Conservation (phyloP, 1,140 invertebrate species). For the Halesus radiatus region DNA sequence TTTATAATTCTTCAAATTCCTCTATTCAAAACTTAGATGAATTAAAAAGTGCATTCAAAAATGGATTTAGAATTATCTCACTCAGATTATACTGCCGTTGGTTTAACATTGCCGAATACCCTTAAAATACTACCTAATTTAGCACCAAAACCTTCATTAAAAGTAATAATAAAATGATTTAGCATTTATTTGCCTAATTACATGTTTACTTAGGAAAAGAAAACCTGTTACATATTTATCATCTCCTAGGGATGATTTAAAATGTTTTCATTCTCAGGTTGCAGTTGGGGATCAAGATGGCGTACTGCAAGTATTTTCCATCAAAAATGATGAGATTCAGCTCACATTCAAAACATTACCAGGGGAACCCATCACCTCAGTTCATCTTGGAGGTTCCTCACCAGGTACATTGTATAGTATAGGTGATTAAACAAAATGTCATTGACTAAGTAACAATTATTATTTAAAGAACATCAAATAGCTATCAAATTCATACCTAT, state of each 20-base stretch:
- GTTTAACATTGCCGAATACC: conserved; percentile 50
- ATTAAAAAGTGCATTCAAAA: too few species aligned
- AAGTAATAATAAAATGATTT: too few species aligned
- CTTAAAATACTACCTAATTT: conserved; percentile 47
- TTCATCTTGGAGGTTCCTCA: conserved; percentile 50
- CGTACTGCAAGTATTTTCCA: conserved; percentile 49
- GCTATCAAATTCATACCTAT: background rate
- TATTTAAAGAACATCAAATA: too few species aligned
- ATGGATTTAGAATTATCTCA: conserved; percentile 54
- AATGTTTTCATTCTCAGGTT: conserved; percentile 32
- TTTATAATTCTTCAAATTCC: background rate
- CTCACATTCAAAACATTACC: conserved; percentile 55
- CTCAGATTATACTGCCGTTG: conserved; percentile 49
- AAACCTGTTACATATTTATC: too few species aligned
- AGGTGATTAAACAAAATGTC: too few species aligned
- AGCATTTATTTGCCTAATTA: too few species aligned
- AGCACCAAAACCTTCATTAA: conserved; percentile 44
- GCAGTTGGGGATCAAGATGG: conserved; percentile 53
- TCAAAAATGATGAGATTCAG: conserved; percentile 55
- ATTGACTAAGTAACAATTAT: too few species aligned
- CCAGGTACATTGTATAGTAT: conserved; percentile 36
- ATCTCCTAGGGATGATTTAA: background rate
- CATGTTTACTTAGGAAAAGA: too few species aligned
- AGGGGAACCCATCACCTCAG: conserved; percentile 51
- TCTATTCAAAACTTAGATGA: too few species aligned